phyloP scores from a whole-genome alignment of 2,797 vertebrate genomes.

The Enteromius afrohamiltoni region DNA sequence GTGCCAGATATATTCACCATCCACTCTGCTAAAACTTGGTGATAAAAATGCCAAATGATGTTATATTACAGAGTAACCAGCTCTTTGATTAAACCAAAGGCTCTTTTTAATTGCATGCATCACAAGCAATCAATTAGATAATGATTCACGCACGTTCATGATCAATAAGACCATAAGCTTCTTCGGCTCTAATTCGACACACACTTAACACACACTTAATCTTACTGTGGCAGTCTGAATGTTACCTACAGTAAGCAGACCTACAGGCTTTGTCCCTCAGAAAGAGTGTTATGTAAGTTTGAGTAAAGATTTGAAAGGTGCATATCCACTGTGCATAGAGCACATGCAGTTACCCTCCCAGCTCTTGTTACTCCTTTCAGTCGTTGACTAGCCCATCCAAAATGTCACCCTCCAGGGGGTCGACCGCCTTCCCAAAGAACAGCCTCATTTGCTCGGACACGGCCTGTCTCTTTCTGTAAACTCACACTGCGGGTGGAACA shows the following conservation, averaged over 20 bases:
- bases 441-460: constrained; percentile 50
- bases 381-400: constrained; percentile 44
- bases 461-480: constrained; percentile 52
- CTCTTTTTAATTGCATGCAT: constrained; percentile 12
- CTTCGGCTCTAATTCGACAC: neutral
- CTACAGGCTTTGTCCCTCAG: constrained; percentile 18
- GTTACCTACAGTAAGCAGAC: constrained; percentile 22
- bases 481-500: constrained; percentile 34
- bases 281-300: constrained; percentile 38
- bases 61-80: neutral
- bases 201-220: too few species aligned
- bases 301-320: constrained; percentile 31
- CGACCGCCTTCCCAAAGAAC: constrained; percentile 37
- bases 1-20: constrained; percentile 24
- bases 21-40: neutral
- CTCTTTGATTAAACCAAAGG: neutral
- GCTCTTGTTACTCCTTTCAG: constrained; percentile 33
- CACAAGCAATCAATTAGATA: constrained; percentile 18
- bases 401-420: constrained; percentile 50
- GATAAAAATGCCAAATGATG: constrained; percentile 1
- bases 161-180: constrained; percentile 8
- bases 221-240: constrained; percentile 15
- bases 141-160: neutral
- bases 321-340: neutral
- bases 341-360: neutral